phyloP scores from a whole-genome alignment of 1,140 invertebrate species.

The Anadara kagoshimensis region DNA sequence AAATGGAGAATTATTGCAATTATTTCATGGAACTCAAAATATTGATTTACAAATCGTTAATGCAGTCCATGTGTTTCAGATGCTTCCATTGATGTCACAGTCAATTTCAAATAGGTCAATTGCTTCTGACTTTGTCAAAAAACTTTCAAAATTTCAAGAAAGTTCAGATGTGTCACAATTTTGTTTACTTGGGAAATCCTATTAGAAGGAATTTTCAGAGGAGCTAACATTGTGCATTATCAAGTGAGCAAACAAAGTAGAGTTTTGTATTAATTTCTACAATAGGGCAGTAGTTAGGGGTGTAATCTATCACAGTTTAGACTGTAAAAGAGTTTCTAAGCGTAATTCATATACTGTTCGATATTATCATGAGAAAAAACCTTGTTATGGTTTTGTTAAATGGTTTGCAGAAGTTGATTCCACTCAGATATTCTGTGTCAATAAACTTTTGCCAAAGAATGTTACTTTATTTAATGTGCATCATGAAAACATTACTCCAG shows the following conservation, averaged over 20 bases:
- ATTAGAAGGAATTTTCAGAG: not conserved
- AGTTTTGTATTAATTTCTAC: slow-evolving; percentile 1
- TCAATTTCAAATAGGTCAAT: not conserved
- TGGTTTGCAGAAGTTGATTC: slow-evolving; percentile 11
- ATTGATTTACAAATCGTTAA: slow-evolving; percentile 33
- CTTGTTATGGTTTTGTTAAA: slow-evolving; percentile 4
- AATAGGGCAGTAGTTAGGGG: slow-evolving; percentile 7
- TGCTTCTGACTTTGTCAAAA: not conserved
- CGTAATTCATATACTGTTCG: slow-evolving; percentile 21
- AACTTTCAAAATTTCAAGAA: not conserved
- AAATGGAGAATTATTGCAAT: slow-evolving; percentile 33
- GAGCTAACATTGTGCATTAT: not conserved
- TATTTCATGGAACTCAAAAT: slow-evolving; percentile 40
- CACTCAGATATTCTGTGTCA: not conserved
- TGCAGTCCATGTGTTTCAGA: slow-evolving; percentile 21
- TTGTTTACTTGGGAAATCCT: slow-evolving; percentile 4
- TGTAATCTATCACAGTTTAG: slow-evolving; percentile 9
- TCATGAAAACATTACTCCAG: slow-evolving; percentile 4
- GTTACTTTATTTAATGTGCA: slow-evolving; percentile 2
- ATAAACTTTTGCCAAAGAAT: not conserved
- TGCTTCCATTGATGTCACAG: slow-evolving; percentile 4
- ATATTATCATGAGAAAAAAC: not conserved
- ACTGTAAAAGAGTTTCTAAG: slow-evolving; percentile 4
- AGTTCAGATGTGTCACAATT: slow-evolving; percentile 7
- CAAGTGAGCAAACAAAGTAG: not conserved